phyloP scores from a whole-genome alignment of 2,888 invertebrate genomes.

The Pecten maximus region DNA sequence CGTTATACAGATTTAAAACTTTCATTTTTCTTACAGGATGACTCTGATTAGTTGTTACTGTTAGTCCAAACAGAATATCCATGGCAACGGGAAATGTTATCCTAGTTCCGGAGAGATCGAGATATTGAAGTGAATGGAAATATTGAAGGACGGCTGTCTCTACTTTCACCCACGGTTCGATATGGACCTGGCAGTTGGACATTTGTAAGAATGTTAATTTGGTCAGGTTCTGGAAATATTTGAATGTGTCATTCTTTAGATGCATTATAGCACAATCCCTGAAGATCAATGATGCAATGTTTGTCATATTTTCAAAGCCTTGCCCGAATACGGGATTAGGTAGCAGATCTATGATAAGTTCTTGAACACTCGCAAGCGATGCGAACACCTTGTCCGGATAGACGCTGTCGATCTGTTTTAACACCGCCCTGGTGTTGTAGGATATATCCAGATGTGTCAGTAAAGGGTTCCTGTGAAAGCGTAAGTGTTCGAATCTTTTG shows the following conservation, averaged over 20 bases:
- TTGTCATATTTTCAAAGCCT: background rate
- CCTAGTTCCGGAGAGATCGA: background rate
- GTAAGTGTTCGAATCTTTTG: background rate
- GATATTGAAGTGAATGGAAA: background rate
- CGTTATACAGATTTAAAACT: background rate
- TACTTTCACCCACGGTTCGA: background rate
- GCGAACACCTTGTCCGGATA: background rate
- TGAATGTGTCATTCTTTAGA: background rate
- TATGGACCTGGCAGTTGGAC: background rate
- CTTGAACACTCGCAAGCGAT: background rate
- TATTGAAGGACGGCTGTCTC: background rate
- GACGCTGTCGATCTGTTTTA: background rate
- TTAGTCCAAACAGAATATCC: background rate
- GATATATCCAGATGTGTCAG: background rate
- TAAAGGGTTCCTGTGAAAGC: background rate
- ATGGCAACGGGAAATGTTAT: constrained; percentile 17
- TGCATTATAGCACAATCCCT: background rate
- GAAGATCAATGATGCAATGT: background rate
- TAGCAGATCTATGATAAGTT: background rate
- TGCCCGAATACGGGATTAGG: background rate
- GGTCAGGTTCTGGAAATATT: background rate
- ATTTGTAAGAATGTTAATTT: background rate
- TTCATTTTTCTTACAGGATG: background rate
- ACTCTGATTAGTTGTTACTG: background rate
- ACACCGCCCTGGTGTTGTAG: background rate